A percentile compares a stretch with the other conserved stretches of the same genome.
Conservation (phyloP, 2,888 invertebrate genomes). For the Lasioglossum zephyrum region DNA sequence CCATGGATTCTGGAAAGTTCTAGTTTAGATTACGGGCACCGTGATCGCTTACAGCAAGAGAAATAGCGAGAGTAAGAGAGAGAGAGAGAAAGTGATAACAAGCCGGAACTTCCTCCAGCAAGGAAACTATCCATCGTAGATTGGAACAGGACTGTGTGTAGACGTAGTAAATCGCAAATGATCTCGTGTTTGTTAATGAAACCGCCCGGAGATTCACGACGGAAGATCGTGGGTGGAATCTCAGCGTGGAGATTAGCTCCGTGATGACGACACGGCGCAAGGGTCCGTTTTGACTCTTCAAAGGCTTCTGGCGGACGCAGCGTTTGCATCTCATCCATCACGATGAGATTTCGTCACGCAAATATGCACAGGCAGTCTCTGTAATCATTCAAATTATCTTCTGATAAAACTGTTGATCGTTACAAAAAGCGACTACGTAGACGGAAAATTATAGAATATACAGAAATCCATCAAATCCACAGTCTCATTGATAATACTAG, state of each 20-base stretch:
- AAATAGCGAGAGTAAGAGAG: background rate
- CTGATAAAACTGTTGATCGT: background rate
- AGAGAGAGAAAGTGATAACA: background rate
- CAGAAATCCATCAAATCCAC: too few species aligned
- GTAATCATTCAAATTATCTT: background rate
- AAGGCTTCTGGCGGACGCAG: background rate
- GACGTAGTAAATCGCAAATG: slow-evolving; percentile 8
- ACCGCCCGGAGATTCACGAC: background rate
- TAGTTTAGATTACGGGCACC: background rate
- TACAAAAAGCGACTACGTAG: background rate
- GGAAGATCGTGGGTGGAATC: background rate
- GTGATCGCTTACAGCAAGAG: background rate
- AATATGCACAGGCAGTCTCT: background rate
- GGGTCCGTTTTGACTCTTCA: background rate
- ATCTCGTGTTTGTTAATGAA: slow-evolving; percentile 16
- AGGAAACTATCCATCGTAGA: background rate
- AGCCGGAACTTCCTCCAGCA: background rate
- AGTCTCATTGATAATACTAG: too few species aligned
- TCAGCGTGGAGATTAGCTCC: background rate
- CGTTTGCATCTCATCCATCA: background rate
- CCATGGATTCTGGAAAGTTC: background rate
- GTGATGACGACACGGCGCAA: background rate
- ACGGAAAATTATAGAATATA: too few species aligned
- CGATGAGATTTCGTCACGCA: background rate
- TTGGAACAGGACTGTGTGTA: background rate